Evolutionary conservation across 2,888 invertebrate species (phyloP), one percentile per base, ranked within the genome.

Genomic region (Thecocarcelia acutangulata): DNA sequence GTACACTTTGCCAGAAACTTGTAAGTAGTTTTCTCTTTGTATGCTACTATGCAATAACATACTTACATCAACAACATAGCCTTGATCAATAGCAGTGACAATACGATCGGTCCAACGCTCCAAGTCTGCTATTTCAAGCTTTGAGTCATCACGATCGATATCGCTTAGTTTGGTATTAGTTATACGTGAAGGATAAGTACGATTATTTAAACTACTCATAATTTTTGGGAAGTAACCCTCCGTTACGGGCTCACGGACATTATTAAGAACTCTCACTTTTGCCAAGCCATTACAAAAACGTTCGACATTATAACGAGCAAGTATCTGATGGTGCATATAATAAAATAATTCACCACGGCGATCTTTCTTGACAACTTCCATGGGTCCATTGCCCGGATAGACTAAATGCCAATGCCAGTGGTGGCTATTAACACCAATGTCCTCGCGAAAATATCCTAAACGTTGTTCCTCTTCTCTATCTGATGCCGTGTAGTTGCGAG

Each of bases 381-480:
- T 87, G 17, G 92, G 92, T 0, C 94, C 93, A 74, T 94, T 93
- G 88, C 93, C 94, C 0, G 96, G 96, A 88, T 96, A 97, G 1
- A 96, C 96, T 84, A 97, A 92, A 90, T 97, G 97, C 97, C 96
- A 97, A 88, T 97, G 96, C 96, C 97, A 97, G 89, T 97, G 97
- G 89, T 97, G 97, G 64, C 96, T 93, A 91, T 97, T 97, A 85
- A 97, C 92, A 84, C 96, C 96, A 80, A 96, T 92, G 89, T 96
- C 97, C 89, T 97, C 97, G 48, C 96, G 93, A 93, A 95, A 97
- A 90, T 97, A 97, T 37, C 96, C 95, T 80, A 96, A 90, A 5
- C 94, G 93, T 89, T 97, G 96, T 86, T 97, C 97, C 0, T 94
- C 94, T 86, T 97, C 96, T 3, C 92, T 86, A 83, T 94, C 93